phyloP scores from a whole-genome alignment of 2,888 invertebrate species.

The Drosophila multiciliata region DNA sequence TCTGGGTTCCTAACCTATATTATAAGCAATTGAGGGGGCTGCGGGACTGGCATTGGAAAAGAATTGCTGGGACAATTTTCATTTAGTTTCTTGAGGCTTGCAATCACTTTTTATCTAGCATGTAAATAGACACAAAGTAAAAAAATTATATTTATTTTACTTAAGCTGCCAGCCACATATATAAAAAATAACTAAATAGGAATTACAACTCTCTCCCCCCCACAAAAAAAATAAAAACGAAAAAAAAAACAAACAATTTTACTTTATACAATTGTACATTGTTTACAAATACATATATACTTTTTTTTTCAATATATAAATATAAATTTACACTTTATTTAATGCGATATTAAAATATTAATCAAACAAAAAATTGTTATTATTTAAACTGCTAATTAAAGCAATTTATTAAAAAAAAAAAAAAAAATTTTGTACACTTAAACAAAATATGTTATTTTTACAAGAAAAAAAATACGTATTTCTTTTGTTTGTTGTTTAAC shows the following conservation, averaged over 20 bases:
- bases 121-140: constrained; percentile 31
- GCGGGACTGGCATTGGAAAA: neutral
- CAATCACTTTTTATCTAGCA: constrained; percentile 23
- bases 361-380: constrained; percentile 37
- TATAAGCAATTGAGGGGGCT: neutral
- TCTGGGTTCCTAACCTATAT: constrained; percentile 30
- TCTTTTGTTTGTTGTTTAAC: constrained; percentile 53
- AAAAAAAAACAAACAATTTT: constrained; percentile 1
- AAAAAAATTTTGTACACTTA: constrained; percentile 13
- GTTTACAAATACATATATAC: neutral
- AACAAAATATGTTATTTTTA: constrained; percentile 14
- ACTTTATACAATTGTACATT: constrained; percentile 11
- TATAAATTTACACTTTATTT: constrained; percentile 30
- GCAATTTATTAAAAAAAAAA: constrained; percentile 31
- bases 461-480: constrained; percentile 17
- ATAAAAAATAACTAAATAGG: neutral
- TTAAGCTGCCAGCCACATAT: neutral
- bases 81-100: constrained; percentile 31
- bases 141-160: neutral
- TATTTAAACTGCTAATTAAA: constrained; percentile 41
- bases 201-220: neutral
- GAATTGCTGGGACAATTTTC: constrained; percentile 51
- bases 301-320: constrained; percentile 28
- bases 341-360: constrained; percentile 56
- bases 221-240: neutral